phyloP scores from a whole-genome alignment of 2,797 vertebrate genomes.

The Pipistrellus kuhlii region DNA sequence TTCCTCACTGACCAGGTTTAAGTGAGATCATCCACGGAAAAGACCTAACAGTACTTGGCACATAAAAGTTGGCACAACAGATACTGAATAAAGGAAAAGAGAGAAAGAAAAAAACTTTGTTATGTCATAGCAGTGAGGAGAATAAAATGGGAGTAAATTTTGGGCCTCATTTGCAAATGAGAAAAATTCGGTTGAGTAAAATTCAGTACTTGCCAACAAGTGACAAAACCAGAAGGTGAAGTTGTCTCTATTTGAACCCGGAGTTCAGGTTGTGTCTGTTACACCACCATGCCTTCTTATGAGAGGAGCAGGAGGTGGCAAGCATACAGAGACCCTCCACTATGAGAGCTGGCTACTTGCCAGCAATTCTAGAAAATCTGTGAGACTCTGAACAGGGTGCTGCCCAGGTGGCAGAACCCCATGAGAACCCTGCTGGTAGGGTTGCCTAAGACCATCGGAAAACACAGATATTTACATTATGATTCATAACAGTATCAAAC shows the following conservation, averaged over 20 bases:
- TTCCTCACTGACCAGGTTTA: slow-evolving; percentile 29
- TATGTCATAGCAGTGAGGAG: not conserved
- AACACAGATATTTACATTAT: no score
- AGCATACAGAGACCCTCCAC: not conserved
- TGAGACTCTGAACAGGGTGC: not conserved
- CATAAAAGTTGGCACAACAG: not conserved
- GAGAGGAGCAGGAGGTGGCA: not conserved
- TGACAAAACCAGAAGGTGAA: not conserved
- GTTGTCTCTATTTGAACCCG: not conserved
- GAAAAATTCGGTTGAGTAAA: not conserved
- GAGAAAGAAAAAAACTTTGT: not conserved
- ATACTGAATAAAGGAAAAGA: not conserved
- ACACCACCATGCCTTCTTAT: rapidly evolving
- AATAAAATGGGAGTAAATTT: not conserved
- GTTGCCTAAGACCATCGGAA: no score
- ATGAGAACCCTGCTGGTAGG: not conserved
- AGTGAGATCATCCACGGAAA: not conserved
- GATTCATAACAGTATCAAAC: no score
- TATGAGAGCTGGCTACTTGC: not conserved
- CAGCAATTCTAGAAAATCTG: not conserved
- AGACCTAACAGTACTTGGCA: not conserved
- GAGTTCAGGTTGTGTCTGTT: not conserved
- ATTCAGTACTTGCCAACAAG: not conserved
- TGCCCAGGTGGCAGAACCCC: not conserved
- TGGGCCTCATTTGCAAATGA: not conserved